Conservation (phyloP, 2,888 invertebrate genomes). For the Amphimallon solstitiale region DNA sequence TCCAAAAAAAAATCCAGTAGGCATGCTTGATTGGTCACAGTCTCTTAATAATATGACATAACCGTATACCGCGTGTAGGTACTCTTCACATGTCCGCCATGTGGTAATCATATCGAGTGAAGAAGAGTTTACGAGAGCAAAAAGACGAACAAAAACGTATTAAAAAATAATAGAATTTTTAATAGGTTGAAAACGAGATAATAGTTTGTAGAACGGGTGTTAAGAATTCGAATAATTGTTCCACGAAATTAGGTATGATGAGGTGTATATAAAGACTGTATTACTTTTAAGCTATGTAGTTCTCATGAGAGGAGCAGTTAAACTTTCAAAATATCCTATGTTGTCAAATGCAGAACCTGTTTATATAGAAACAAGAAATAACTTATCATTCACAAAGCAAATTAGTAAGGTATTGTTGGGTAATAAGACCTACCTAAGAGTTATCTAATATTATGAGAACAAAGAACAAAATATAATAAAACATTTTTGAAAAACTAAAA, state of each 20-base stretch:
- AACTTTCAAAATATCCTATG: no score
- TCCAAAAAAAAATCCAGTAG: slow-evolving; percentile 14
- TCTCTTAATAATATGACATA: slow-evolving; percentile 28
- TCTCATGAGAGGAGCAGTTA: no score
- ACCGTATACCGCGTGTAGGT: background rate
- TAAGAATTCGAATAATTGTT: slow-evolving; percentile 32
- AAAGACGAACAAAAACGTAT: slow-evolving; percentile 27
- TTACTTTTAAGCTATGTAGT: no score
- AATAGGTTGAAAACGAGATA: slow-evolving; percentile 34
- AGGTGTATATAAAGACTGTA: background rate
- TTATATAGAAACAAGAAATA: no score
- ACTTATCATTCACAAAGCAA: no score
- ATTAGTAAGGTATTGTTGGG: no score
- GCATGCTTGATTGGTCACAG: slow-evolving; percentile 25
- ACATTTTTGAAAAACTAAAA: no score
- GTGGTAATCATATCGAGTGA: background rate
- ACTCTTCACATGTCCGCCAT: background rate
- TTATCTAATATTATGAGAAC: no score
- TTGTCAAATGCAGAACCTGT: no score
- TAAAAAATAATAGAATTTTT: slow-evolving; percentile 36
- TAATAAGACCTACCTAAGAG: no score
- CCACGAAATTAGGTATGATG: slow-evolving; percentile 23
- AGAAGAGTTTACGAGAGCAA: slow-evolving; percentile 18
- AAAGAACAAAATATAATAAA: no score
- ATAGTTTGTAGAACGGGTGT: slow-evolving; percentile 19